Evolutionary conservation across 2,888 invertebrate genomes (phyloP).

Genomic region (Hyposoter dolosus): DNA sequence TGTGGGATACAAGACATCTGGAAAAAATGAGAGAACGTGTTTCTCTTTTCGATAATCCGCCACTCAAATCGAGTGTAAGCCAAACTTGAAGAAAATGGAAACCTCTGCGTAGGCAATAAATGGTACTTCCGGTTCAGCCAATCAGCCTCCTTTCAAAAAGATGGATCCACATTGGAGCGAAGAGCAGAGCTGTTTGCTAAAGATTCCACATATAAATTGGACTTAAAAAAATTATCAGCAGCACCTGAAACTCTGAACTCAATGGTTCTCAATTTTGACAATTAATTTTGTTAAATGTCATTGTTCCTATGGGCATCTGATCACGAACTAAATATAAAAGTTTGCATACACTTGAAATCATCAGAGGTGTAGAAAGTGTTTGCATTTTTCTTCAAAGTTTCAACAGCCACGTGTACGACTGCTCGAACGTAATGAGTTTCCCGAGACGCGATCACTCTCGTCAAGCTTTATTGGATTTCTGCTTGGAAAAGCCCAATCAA

Average conservation of each 20-base stretch:
- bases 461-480: slow-evolving; percentile 55
- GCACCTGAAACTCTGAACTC: neutral
- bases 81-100: neutral
- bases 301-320: neutral
- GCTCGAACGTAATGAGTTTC: slow-evolving; percentile 39
- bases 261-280: neutral
- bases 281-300: neutral
- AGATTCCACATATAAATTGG: neutral
- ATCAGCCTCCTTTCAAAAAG: neutral
- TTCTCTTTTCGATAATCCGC: neutral
- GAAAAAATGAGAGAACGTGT: neutral
- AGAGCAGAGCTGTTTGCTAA: neutral
- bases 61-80: neutral
- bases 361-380: slow-evolving; percentile 19
- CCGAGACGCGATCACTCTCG: slow-evolving; percentile 41
- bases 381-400: slow-evolving; percentile 16
- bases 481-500: neutral
- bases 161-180: neutral
- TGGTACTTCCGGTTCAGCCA: neutral
- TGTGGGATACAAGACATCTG: neutral
- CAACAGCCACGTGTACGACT: neutral
- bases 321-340: neutral
- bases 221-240: neutral
- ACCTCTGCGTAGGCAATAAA: neutral
- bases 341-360: slow-evolving; percentile 18